Evolutionary conservation across 2,797 vertebrate species (phyloP), one percentile per base, ranked within the genome.

Genomic region (Remorina albescens): DNA sequence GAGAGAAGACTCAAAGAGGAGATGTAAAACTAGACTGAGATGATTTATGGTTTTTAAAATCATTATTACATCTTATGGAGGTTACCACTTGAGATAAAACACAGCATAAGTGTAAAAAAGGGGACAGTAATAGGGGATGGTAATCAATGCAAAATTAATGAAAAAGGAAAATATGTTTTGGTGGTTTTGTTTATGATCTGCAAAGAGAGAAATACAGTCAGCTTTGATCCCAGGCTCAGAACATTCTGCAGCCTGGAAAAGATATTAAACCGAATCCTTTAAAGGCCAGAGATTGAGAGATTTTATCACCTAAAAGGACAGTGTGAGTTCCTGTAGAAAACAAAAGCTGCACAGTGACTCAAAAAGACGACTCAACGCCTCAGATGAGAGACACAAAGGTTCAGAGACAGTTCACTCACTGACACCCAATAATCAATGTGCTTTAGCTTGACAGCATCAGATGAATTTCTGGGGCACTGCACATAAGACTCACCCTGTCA

Each of bases 361-460:
- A 80, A 84, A 84, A 89, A 74, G 84, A 88, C 44, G 75, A 69
- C 80, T 87, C 80, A 16, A 49, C 34, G 13, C 76, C 59, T 78
- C 67, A 16, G 74, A 86, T 76, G 82, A 89, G 82, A 89, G 73
- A 82, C 79, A 80, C 80, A 81, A 65, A 83, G 83, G 89, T 86
- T 91, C 86, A 88, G 76, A 91, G 83, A 88, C 86, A 73, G 86
- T 91, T 90, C 86, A 79, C 81, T 82, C 82, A 61, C 87, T 73
- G 86, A 87, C 87, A 90, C 88, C 81, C 85, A 47, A 91, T 91
- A 93, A 91, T 92, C 92, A 90, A 93, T 93, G 84, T 73, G 76
- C 84, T 84, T 87, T 80, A 79, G 87, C 81, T 82, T 84, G 87
- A 88, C 81, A 75, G 82, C 79, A 60, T 86, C 84, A 80, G 83